Evolutionary conservation across 2,113 vertebrate genomes (phyloP).

Genomic region (Macrotis lagotis): DNA sequence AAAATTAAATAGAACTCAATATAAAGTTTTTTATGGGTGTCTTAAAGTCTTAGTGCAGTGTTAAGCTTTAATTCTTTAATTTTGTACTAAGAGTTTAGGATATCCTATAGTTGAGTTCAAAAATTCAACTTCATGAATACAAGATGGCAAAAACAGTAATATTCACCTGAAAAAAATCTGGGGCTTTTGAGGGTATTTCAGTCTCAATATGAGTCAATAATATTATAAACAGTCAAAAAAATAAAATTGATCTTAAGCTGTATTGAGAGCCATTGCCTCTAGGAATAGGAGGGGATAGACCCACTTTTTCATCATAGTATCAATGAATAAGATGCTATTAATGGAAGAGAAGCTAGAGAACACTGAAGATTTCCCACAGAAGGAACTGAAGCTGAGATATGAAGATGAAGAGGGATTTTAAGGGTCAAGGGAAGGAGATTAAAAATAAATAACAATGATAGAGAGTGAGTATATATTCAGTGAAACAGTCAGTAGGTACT

Average conservation of each 20-base stretch:
- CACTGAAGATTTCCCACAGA: neutral
- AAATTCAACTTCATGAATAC: neutral
- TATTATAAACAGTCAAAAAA: neutral
- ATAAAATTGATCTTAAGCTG: neutral
- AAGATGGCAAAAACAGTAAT: neutral
- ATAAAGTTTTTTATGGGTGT: neutral
- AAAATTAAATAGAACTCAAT: neutral
- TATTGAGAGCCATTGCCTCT: neutral
- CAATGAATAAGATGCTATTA: neutral
- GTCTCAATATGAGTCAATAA: neutral
- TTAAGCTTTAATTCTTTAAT: neutral
- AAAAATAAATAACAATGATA: neutral
- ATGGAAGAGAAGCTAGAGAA: neutral
- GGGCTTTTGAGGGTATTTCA: neutral
- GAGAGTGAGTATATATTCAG: neutral
- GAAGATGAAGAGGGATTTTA: neutral
- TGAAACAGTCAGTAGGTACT: slow-evolving; percentile 23
- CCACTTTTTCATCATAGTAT: neutral
- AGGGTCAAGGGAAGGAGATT: slow-evolving; percentile 11
- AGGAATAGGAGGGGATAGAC: neutral
- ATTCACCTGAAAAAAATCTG: neutral
- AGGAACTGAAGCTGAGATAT: neutral
- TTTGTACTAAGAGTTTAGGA: neutral
- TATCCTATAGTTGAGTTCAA: neutral
- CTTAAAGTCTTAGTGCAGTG: neutral